phyloP scores from a whole-genome alignment of 2,888 invertebrate species.

The Gisinianus flammeolus region DNA sequence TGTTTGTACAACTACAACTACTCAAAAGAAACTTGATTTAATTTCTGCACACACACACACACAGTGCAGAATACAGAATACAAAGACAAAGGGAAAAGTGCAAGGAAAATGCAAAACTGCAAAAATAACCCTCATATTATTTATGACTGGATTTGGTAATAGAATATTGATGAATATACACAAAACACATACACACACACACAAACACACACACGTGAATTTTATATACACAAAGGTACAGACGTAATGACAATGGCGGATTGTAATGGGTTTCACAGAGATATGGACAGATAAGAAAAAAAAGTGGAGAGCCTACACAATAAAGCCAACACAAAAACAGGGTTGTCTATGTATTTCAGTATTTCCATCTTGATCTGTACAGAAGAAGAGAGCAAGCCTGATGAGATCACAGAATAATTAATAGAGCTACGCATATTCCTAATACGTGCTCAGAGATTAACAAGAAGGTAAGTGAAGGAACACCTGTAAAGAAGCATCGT shows the following conservation, averaged over 20 bases:
- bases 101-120: conserved; percentile 7
- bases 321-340: no score
- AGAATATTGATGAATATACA: no score
- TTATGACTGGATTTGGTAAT: conserved; percentile 28
- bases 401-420: conserved; percentile 38
- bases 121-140: conserved; percentile 21
- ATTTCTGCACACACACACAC: not conserved
- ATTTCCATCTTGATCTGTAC: no score
- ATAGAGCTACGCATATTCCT: conserved; percentile 31
- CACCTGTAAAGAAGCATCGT: conserved; percentile 31
- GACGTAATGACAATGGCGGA: no score
- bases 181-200: no score
- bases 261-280: not conserved
- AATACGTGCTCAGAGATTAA: conserved; percentile 28
- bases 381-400: conserved; percentile 12
- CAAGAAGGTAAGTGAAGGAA: conserved; percentile 17
- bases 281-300: not conserved
- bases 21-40: not conserved
- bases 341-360: no score
- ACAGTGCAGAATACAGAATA: not conserved
- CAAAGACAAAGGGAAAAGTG: no score
- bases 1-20: no score
- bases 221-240: no score
- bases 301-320: conserved; percentile 4
- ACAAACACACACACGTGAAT: no score